These are phyloP conservation scores for Vultur gryphus DNA, from an alignment of 2,797 vertebrate species.

Conservation along the genomic window DNA sequence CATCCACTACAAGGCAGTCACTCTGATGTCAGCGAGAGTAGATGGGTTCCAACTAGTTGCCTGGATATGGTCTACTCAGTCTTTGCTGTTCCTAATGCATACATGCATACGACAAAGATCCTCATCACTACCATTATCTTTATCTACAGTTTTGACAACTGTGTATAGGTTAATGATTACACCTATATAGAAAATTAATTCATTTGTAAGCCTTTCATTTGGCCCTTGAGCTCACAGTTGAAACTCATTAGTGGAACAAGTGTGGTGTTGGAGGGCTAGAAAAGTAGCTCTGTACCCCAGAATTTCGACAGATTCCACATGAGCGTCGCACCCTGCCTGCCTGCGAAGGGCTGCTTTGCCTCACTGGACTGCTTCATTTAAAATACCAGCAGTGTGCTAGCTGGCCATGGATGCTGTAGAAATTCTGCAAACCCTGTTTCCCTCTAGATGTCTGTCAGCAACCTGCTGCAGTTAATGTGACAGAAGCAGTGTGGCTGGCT, in stretches of 20 bases:
- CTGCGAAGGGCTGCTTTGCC: not conserved
- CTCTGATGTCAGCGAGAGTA: rapidly evolving
- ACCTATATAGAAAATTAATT: not conserved
- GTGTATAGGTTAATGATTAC: not conserved
- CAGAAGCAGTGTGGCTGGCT: not conserved
- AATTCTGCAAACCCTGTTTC: not conserved
- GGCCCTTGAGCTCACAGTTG: not conserved
- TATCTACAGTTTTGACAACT: not conserved
- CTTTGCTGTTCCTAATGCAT: not conserved
- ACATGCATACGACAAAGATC: too few relatives aligned
- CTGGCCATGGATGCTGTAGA: not conserved
- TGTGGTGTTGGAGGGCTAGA: not conserved
- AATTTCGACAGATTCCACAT: not conserved
- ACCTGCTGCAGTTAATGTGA: not conserved
- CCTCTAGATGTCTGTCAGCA: not conserved
- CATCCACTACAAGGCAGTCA: not conserved
- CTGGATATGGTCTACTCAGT: not conserved
- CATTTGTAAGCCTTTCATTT: not conserved
- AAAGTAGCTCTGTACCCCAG: not conserved
- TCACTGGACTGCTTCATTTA: not conserved
- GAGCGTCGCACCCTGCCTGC: not conserved
- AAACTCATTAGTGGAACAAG: not conserved
- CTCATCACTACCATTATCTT: not conserved
- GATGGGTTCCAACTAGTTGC: not conserved
- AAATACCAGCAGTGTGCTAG: not conserved